Evolutionary conservation across 2,797 vertebrate species (phyloP), one percentile per base, ranked within the genome.

Genomic region (Propithecus deckenii): DNA sequence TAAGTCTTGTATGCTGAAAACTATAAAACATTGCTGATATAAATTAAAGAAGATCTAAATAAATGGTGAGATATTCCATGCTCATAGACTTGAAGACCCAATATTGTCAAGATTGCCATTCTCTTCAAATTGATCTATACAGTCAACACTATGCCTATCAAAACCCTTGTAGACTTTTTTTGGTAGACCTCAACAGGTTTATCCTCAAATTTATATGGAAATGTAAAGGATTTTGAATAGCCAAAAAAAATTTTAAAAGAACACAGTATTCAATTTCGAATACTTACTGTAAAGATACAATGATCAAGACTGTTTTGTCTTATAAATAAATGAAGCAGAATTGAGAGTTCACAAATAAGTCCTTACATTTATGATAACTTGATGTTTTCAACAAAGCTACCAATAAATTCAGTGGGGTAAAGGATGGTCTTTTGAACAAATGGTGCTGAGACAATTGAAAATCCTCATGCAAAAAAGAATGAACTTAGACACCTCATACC

Each of bases 331-430:
- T 97, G 17, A 61, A 89, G 71, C 35, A 89, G 13, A 89, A 78
- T 6, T 84, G 17, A 93, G 23, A 86, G 79, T 92, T 86, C 67
- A 94, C 11, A 88, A 81, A 43, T 76, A 74, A 88, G 8, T 74
- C 11, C 59, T 81, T 65, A 57, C 1, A 86, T 48, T 85, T 65
- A 92, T 13, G 46, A 8, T 35, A 95, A 75, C 72, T 3, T 89
- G 38, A 80, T 65, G 32, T 81, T 97, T 76, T 65, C 59, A 86
- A 65, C 71, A 85, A 85, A 91, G 8, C 76, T 76, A 81, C n/a
- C 12, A 91, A 69, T 48, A 76, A 94, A 67, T 87, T 96, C 52
- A 71, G 5, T 46, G 28, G 6, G 35, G 17, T 28, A 76, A 96
- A 88, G 4, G 61, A 85, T 23, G 30, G n/a, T 41, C 32, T 89